A percentile compares a stretch with the other conserved stretches of the same genome.
These are phyloP conservation scores for Drosophila longiperda DNA, from an alignment of 2,888 invertebrate species.

Conservation along the genomic window DNA sequence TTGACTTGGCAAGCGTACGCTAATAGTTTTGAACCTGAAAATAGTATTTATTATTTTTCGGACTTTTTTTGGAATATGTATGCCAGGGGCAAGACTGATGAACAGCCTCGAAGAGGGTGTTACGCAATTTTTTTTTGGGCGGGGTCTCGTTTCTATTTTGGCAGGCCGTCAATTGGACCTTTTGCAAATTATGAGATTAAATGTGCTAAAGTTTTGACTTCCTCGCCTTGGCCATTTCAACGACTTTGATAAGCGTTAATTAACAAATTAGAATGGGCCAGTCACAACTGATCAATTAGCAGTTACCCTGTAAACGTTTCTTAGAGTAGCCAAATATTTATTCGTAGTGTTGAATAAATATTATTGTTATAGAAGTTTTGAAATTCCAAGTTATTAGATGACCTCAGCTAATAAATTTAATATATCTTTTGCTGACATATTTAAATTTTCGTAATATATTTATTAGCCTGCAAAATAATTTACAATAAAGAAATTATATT, in stretches of 20 bases:
- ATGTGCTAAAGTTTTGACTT: conserved; percentile 41
- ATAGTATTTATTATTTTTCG: conserved; percentile 5
- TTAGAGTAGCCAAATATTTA: background rate
- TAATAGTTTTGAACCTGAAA: conserved; percentile 75
- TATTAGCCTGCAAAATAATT: background rate
- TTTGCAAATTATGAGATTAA: conserved; percentile 44
- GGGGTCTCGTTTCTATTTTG: conserved; percentile 39
- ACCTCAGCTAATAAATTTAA: background rate
- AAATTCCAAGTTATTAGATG: background rate
- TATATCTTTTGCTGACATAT: background rate
- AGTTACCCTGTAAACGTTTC: conserved; percentile 20
- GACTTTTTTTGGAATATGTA: conserved; percentile 34
- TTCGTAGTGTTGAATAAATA: background rate
- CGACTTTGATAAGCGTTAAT: conserved; percentile 53
- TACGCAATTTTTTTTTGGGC: conserved; percentile 21
- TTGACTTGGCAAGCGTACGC: conserved; percentile 65
- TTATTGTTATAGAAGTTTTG: background rate
- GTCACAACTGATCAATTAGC: conserved; percentile 5
- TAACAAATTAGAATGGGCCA: conserved; percentile 2
- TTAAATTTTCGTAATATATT: background rate
- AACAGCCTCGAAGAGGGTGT: conserved; percentile 6
- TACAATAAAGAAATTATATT: background rate
- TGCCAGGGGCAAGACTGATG: conserved; percentile 68
- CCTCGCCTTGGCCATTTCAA: conserved; percentile 53
- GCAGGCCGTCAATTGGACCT: conserved; percentile 46